Evolutionary conservation across 2,113 vertebrate genomes (phyloP), one percentile per base, ranked within the genome.

Genomic region (Furnarius figulus): DNA sequence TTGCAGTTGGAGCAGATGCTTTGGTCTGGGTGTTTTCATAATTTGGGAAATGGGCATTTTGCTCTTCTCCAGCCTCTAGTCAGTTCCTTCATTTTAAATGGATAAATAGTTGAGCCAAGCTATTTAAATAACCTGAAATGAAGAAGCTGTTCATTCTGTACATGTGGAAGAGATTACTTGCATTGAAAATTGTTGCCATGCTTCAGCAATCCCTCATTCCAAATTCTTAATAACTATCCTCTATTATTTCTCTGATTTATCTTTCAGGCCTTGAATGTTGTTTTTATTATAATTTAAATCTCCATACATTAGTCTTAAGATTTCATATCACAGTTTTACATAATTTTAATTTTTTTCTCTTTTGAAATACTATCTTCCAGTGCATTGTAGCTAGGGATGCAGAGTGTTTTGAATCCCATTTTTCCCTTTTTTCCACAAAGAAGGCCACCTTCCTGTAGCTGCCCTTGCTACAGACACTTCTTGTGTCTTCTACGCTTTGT

Each of bases 131-230:
- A 65, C 50, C 58, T 74, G 79, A 94, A 90, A 88, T 86, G 55
- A 92, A 94, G 94, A 92, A 92, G 49, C 56, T 78, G 21, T 76
- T 90, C 12, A 47, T 89, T 84, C 59, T 85, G 52, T 81, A 58
- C 73, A 35, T 6, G 13, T 92, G 83, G 72, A 90, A 77, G 88
- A 88, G 59, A 74, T 86, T 80, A 86, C 50, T 67, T 79, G 47
- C 16, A 35, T 15, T 79, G 81, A 74, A 80, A 81, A 90, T 86
- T 84, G 46, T 90, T 89, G 79, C 75, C 0, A 6, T 85, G 75
- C 67, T 95, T 93, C 75, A 88, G n/a, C 79, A 94, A 10, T 81
- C 65, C 52, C 30, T 95, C 76, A 74, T 89, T 95, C 65, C 40
- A 84, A 50, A 80, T 88, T 53, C 47, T 80, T 83, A 86, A 53